A percentile compares a stretch with the other conserved stretches of the same genome.
Conservation (phyloP, 2,888 invertebrate species). For the Cephus pulcher region DNA sequence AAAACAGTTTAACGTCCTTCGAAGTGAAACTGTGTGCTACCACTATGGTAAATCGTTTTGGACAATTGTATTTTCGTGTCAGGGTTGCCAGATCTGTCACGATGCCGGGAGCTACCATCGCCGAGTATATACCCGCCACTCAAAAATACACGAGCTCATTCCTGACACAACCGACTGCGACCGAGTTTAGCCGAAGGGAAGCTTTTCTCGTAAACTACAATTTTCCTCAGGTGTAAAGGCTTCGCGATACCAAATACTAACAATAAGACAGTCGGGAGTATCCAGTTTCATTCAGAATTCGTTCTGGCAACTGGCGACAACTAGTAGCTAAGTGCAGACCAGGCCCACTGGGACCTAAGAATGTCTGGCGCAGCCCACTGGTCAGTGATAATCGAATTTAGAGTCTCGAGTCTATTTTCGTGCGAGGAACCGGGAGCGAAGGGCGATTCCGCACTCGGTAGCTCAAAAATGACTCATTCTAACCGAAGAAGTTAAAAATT, state of each 20-base stretch:
- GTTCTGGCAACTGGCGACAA: background rate
- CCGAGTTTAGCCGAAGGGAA: background rate
- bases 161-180: background rate
- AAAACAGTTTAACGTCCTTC: constrained; percentile 54
- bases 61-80: constrained; percentile 50
- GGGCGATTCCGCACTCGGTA: background rate
- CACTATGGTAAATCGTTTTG: constrained; percentile 58
- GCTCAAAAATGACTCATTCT: background rate
- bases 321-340: background rate
- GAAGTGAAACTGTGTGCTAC: constrained; percentile 42
- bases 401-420: background rate
- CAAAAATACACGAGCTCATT: background rate
- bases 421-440: background rate
- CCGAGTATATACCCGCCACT: background rate
- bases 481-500: background rate
- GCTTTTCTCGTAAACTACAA: background rate
- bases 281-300: background rate
- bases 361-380: background rate
- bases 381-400: background rate
- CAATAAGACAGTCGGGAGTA: background rate
- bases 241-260: background rate
- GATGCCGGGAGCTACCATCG: background rate
- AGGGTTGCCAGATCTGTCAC: constrained; percentile 48
- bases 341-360: background rate
- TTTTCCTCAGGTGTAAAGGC: background rate